phyloP scores from a whole-genome alignment of 2,113 vertebrate genomes.

The Crypturellus undulatus region DNA sequence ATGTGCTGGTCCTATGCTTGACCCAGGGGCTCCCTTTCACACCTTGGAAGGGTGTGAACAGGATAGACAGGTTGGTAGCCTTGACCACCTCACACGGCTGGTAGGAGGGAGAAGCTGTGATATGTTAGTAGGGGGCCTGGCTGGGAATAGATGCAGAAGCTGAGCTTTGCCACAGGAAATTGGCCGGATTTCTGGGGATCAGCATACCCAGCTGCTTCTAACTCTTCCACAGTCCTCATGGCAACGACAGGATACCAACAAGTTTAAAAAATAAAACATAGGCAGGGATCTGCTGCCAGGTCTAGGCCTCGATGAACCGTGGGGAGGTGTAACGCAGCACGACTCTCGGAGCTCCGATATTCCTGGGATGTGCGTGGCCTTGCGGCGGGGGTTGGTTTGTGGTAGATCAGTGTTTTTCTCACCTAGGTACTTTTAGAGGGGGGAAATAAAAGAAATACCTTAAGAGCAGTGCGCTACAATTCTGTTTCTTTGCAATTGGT shows the following conservation, averaged over 20 bases:
- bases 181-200: not conserved
- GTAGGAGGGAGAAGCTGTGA: not conserved
- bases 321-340: not conserved
- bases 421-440: not conserved
- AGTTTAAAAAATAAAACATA: not conserved
- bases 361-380: not conserved
- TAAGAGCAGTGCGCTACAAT: not conserved
- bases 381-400: not conserved
- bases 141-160: not conserved
- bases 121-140: rapidly evolving
- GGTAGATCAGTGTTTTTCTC: not conserved
- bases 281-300: rapidly evolving
- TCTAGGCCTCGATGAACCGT: rapidly evolving
- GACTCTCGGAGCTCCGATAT: not conserved
- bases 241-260: rapidly evolving
- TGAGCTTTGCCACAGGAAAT: not conserved
- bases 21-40: not conserved
- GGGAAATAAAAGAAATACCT: not conserved
- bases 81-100: not conserved
- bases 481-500: not conserved
- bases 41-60: not conserved
- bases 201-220: rapidly evolving
- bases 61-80: not conserved
- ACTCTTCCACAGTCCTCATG: rapidly evolving
- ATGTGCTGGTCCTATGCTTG: not conserved